Percentiles rank a stretch among this genome's conserved stretches.
Conservation (phyloP, 1,140 invertebrate genomes). For the Epicauta chinensis region DNA sequence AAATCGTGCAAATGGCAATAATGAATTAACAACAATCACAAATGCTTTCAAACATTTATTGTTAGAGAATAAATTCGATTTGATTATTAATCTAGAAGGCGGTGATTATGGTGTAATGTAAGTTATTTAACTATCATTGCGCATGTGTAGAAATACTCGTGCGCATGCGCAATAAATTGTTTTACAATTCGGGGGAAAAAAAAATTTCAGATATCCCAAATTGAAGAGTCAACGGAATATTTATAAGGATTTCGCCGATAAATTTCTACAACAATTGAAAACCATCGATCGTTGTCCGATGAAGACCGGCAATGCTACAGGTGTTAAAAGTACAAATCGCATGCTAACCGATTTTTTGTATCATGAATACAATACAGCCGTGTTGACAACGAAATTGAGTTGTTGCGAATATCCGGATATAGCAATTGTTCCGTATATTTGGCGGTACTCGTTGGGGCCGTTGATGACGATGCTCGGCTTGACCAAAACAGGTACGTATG, state of each 20-base stretch:
- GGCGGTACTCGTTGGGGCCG: constrained; percentile 66
- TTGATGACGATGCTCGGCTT: constrained; percentile 57
- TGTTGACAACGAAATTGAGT: constrained; percentile 54
- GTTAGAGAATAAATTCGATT: constrained; percentile 51
- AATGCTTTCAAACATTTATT: constrained; percentile 54
- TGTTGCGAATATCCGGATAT: constrained; percentile 75
- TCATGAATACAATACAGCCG: constrained; percentile 49
- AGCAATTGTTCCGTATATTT: constrained; percentile 60
- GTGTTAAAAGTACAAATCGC: constrained; percentile 24
- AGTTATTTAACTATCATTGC: constrained; percentile 12
- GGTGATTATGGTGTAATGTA: constrained; percentile 53
- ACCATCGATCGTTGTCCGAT: constrained; percentile 22
- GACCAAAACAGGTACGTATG: constrained; percentile 49
- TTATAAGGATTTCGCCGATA: constrained; percentile 48
- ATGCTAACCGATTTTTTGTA: constrained; percentile 51
- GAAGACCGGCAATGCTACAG: constrained; percentile 13
- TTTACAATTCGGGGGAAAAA: constrained; percentile 8
- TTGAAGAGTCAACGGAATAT: constrained; percentile 34
- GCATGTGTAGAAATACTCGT: neutral
- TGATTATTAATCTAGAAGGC: constrained; percentile 57
- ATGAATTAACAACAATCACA: constrained; percentile 40
- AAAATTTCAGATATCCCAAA: constrained; percentile 38
- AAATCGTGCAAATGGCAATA: constrained; percentile 23
- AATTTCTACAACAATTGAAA: constrained; percentile 42
- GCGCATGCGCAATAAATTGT: neutral